phyloP scores from a whole-genome alignment of 2,113 vertebrate genomes.

The Pontoporia blainvillei region DNA sequence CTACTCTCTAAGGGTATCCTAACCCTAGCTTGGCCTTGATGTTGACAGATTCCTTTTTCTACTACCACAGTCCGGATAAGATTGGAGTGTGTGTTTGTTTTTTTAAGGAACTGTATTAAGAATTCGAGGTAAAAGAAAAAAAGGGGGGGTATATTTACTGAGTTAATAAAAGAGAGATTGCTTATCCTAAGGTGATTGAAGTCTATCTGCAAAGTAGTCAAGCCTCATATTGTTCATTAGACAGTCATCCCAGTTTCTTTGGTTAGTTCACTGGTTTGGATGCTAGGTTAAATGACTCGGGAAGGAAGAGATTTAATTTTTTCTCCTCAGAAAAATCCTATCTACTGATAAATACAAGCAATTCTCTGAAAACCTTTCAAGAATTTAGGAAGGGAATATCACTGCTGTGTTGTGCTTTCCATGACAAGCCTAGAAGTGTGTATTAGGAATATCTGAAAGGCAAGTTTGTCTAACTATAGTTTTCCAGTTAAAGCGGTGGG shows the following conservation, averaged over 20 bases:
- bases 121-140: background rate
- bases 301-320: background rate
- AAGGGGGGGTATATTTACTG: background rate
- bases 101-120: background rate
- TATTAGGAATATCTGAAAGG: conserved; percentile 29
- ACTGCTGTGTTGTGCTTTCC: background rate
- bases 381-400: background rate
- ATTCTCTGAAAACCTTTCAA: background rate
- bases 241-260: background rate
- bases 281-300: background rate
- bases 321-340: background rate
- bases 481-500: background rate
- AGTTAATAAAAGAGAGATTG: background rate
- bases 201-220: background rate
- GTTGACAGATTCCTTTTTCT: background rate
- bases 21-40: background rate
- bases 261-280: conserved; percentile 24
- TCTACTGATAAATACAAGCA: background rate
- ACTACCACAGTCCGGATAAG: background rate
- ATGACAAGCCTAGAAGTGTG: background rate
- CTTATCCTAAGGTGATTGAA: background rate
- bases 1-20: background rate
- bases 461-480: background rate
- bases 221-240: background rate
- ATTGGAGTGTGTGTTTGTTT: background rate